Percentiles rank a stretch among this genome's conserved stretches.
phyloP scores from a whole-genome alignment of 2,797 vertebrate genomes.

The Anniella stebbinsi region DNA sequence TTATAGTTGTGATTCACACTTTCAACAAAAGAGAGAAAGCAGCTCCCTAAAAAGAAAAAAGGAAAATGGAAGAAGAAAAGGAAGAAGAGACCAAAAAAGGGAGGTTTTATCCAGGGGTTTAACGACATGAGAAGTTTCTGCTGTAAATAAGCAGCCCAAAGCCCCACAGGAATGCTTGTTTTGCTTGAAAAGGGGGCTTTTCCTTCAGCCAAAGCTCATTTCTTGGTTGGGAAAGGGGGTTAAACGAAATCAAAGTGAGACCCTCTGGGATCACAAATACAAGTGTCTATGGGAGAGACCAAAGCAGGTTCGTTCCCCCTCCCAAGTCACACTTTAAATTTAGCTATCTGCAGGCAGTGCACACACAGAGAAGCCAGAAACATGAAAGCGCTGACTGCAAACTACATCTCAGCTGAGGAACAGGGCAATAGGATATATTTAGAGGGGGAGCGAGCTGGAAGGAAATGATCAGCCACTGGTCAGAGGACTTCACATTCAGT shows the following conservation, averaged over 20 bases:
- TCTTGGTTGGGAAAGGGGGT: neutral
- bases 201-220: neutral
- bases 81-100: neutral
- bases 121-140: neutral
- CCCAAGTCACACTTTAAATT: neutral
- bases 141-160: neutral
- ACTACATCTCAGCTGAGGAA: neutral
- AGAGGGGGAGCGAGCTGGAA: neutral
- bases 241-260: constrained; percentile 1
- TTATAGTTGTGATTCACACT: constrained; percentile 31
- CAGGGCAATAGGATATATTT: neutral
- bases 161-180: neutral
- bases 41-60: neutral
- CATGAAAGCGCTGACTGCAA: neutral
- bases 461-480: neutral
- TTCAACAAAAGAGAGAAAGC: constrained; percentile 1
- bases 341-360: neutral
- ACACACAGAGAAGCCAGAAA: neutral
- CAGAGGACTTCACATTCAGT: no score
- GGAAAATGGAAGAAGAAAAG: neutral
- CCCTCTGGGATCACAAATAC: neutral
- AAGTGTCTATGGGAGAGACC: neutral
- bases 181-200: neutral
- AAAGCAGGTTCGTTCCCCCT: neutral
- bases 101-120: constrained; percentile 10